A percentile compares a stretch with the other conserved stretches of the same genome.
These are phyloP conservation scores for Poeciliopsis paucimaculata DNA, from an alignment of 2,797 vertebrate genomes.

Conservation along the genomic window DNA sequence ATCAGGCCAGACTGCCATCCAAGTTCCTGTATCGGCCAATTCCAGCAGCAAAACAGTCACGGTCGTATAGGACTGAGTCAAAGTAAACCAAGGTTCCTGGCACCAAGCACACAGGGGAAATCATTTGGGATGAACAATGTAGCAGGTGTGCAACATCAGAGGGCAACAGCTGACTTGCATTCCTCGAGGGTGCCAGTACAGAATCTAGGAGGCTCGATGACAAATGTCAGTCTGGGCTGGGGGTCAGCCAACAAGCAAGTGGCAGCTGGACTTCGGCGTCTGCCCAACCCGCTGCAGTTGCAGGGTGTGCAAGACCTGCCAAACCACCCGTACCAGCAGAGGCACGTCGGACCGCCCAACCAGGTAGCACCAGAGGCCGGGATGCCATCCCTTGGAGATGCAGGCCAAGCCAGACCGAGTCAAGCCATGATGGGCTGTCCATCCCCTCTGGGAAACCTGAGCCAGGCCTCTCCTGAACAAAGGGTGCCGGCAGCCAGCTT, in stretches of 20 bases:
- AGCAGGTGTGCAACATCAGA: constrained; percentile 80
- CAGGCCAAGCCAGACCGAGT: constrained; percentile 77
- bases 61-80: constrained; percentile 82
- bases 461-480: constrained; percentile 83
- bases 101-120: constrained; percentile 76
- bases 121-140: constrained; percentile 82
- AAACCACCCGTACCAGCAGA: constrained; percentile 84
- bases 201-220: constrained; percentile 81
- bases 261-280: constrained; percentile 82
- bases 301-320: constrained; percentile 81
- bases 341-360: constrained; percentile 83
- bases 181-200: constrained; percentile 75
- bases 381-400: constrained; percentile 84
- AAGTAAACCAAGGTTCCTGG: constrained; percentile 83
- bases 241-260: constrained; percentile 81
- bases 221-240: constrained; percentile 84
- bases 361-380: constrained; percentile 85
- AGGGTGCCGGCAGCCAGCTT: constrained; percentile 83
- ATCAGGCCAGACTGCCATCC: constrained; percentile 82
- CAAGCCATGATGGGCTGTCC: constrained; percentile 82
- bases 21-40: constrained; percentile 77
- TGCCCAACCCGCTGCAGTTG: constrained; percentile 76
- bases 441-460: constrained; percentile 79
- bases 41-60: constrained; percentile 85
- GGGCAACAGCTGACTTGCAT: constrained; percentile 80